Conservation (phyloP, 2,797 vertebrate genomes). For the Silurus aristotelis region DNA sequence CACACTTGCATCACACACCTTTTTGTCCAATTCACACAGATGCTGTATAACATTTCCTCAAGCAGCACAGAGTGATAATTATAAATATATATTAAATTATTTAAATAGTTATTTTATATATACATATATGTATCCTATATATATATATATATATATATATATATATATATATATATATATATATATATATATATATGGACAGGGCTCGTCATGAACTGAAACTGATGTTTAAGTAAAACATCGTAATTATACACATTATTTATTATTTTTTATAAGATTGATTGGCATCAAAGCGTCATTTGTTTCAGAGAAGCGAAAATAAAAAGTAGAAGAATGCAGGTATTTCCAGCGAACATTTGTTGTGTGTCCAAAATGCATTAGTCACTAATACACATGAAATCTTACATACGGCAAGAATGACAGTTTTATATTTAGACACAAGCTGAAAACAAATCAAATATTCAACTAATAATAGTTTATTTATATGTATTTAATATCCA, state of each 20-base stretch:
- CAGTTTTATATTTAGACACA: neutral
- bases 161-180: too few species aligned
- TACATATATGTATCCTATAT: too few species aligned
- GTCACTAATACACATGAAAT: neutral
- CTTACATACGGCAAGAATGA: neutral
- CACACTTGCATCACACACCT: slow-evolving; percentile 27
- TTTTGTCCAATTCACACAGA: neutral
- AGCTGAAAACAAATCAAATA: too few species aligned
- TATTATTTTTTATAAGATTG: neutral
- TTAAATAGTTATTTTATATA: too few species aligned
- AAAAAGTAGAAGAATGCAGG: neutral
- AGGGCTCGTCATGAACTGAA: neutral
- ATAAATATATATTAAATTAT: too few species aligned
- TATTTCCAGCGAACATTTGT: neutral
- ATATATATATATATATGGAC: neutral
- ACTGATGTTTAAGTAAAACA: neutral
- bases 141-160: too few species aligned
- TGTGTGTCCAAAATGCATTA: neutral
- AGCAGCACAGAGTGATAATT: neutral
- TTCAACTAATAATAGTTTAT: too few species aligned
- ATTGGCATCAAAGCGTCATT: neutral
- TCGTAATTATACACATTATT: neutral
- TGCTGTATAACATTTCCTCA: neutral
- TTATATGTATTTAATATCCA: too few species aligned
- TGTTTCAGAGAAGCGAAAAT: neutral